A percentile compares a stretch with the other conserved stretches of the same genome.
Evolutionary conservation across 1,140 invertebrate species (phyloP).

Genomic region (Bombus balteatus): DNA sequence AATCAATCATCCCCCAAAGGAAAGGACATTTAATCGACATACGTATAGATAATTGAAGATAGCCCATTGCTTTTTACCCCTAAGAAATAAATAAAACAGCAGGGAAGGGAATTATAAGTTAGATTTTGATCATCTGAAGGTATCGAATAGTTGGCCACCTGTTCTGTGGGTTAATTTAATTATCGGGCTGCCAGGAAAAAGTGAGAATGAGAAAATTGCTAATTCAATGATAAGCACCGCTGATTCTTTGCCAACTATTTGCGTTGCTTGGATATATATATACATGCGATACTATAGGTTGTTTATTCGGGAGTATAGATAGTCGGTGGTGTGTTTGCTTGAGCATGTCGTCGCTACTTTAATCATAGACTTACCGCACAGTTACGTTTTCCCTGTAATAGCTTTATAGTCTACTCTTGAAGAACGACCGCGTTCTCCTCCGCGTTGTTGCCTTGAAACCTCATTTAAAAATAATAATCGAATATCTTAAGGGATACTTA

Average conservation of each 20-base stretch:
- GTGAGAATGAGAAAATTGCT: conserved; percentile 45
- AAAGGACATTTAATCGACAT: not conserved
- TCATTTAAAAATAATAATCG: not conserved
- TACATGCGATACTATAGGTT: conserved; percentile 31
- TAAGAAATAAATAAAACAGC: not conserved
- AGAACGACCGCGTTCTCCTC: no score
- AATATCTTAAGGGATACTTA: not conserved
- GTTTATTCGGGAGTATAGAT: conserved; percentile 37
- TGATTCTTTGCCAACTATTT: conserved; percentile 34
- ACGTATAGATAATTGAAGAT: not conserved
- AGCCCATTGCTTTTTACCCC: not conserved
- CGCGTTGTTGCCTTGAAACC: not conserved
- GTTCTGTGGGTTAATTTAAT: conserved; percentile 38
- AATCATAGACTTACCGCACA: not conserved
- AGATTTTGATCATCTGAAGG: not conserved
- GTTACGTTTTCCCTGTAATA: not conserved
- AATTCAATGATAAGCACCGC: conserved; percentile 46
- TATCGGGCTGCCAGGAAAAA: conserved; percentile 40
- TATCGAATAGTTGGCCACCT: not conserved
- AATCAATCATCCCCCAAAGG: not conserved
- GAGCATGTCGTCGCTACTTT: conserved; percentile 17
- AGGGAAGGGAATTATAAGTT: not conserved
- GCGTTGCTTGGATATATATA: conserved; percentile 4
- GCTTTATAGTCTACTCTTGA: not conserved
- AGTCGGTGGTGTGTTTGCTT: conserved; percentile 11